Conservation (phyloP, 2,888 invertebrate genomes). For the Ennomos quercinarius region DNA sequence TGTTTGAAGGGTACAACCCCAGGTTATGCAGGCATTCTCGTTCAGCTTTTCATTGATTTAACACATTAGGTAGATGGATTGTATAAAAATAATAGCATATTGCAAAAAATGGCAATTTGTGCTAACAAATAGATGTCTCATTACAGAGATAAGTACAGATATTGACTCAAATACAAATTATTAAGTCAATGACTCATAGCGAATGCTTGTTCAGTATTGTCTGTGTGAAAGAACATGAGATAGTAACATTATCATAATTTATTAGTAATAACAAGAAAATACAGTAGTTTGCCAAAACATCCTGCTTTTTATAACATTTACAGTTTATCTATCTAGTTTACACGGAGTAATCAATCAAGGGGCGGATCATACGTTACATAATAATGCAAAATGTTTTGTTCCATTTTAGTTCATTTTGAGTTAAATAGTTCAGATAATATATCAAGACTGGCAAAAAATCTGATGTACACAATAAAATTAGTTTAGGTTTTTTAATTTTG, state of each 20-base stretch:
- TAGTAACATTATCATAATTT: slow-evolving; percentile 1
- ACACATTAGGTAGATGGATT: slow-evolving; percentile 39
- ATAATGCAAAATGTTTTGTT: too few relatives aligned
- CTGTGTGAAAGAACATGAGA: slow-evolving; percentile 13
- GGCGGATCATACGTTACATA: too few relatives aligned
- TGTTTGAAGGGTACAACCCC: slow-evolving; percentile 53
- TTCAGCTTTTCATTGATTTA: slow-evolving; percentile 47
- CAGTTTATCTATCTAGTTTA: too few relatives aligned
- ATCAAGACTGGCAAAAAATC: too few relatives aligned
- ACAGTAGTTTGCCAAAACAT: not conserved
- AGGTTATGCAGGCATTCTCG: slow-evolving; percentile 33
- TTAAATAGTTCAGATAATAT: too few relatives aligned
- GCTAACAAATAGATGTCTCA: slow-evolving; percentile 34
- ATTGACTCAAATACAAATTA: slow-evolving; percentile 26
- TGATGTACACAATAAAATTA: too few relatives aligned
- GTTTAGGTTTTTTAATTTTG: too few relatives aligned
- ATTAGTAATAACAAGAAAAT: not conserved
- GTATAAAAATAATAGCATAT: slow-evolving; percentile 39
- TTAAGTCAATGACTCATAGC: slow-evolving; percentile 25
- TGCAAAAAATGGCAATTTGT: slow-evolving; percentile 36
- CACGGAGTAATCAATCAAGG: too few relatives aligned
- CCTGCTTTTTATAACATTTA: too few relatives aligned
- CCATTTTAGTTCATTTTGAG: too few relatives aligned
- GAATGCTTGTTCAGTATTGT: slow-evolving; percentile 27
- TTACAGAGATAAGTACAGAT: slow-evolving; percentile 39